Evolutionary conservation across 2,888 invertebrate genomes (phyloP).

Genomic region (Bibio marci): DNA sequence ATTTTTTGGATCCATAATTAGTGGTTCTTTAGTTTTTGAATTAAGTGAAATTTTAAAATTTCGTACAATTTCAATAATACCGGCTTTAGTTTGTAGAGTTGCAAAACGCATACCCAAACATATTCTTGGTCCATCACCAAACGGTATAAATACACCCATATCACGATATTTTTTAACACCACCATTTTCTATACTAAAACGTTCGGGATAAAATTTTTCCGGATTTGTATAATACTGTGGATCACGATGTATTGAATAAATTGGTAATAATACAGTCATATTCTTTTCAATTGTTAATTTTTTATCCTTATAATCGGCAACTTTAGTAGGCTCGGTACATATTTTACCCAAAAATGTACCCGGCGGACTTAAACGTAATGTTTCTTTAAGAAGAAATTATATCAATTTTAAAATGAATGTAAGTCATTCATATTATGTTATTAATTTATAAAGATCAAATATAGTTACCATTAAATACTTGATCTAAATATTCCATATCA

Average conservation of each 20-base stretch:
- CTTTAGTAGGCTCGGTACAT: background rate
- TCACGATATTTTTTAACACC: conserved; percentile 6
- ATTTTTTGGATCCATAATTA: conserved; percentile 16
- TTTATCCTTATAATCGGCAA: conserved; percentile 6
- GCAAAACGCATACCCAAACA: conserved; percentile 25
- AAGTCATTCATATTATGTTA: too few relatives aligned
- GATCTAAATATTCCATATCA: conserved; percentile 22
- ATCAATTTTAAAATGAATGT: too few relatives aligned
- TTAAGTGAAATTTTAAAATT: conserved; percentile 22
- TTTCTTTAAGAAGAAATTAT: background rate
- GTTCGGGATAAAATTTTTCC: conserved; percentile 5
- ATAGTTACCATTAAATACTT: conserved; percentile 23
- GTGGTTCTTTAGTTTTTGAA: conserved; percentile 20
- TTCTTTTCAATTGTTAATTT: conserved; percentile 1
- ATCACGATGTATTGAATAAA: conserved; percentile 3
- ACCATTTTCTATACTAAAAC: conserved; percentile 4
- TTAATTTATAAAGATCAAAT: too few relatives aligned
- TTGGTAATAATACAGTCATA: conserved; percentile 2
- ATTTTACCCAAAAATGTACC: background rate
- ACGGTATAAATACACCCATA: conserved; percentile 3
- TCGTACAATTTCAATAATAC: conserved; percentile 19
- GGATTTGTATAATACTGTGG: conserved; percentile 3
- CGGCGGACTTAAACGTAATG: conserved; percentile 1
- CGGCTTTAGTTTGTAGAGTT: conserved; percentile 21
- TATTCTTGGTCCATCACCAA: conserved; percentile 23